These are phyloP conservation scores for Bryconaethiops microstoma DNA, from an alignment of 2,797 vertebrate species.

Conservation along the genomic window DNA sequence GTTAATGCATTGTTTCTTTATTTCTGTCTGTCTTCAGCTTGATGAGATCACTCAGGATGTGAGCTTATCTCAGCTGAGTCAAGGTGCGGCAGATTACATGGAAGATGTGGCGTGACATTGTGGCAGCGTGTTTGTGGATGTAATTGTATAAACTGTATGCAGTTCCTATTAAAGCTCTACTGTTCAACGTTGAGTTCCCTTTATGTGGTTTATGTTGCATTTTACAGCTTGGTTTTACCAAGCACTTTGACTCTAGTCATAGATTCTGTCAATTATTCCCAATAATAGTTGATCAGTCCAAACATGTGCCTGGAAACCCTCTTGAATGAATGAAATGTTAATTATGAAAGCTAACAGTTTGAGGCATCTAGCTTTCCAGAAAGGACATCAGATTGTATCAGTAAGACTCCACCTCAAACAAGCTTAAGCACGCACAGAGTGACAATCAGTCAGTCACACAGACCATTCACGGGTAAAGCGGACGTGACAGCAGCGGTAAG, in stretches of 20 bases:
- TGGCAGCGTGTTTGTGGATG: slow-evolving; percentile 41
- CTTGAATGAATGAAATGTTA: background rate
- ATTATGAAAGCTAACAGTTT: background rate
- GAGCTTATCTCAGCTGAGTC: slow-evolving; percentile 87
- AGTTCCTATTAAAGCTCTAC: slow-evolving; percentile 36
- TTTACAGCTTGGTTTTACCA: background rate
- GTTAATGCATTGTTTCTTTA: background rate
- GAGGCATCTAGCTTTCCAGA: background rate
- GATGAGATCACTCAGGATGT: slow-evolving; percentile 89
- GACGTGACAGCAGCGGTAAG: slow-evolving; percentile 34
- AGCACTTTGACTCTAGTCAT: background rate
- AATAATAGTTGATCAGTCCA: background rate
- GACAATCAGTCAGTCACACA: background rate
- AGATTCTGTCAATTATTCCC: background rate
- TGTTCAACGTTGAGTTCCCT: slow-evolving; percentile 16
- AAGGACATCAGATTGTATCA: slow-evolving; percentile 17
- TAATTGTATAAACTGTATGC: slow-evolving; percentile 39
- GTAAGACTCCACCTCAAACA: slow-evolving; percentile 41
- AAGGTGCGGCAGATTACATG: slow-evolving; percentile 87
- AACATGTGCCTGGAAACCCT: background rate
- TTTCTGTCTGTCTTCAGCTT: slow-evolving; percentile 69
- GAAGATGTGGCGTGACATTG: slow-evolving; percentile 85
- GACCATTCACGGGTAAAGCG: background rate
- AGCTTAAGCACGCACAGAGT: background rate
- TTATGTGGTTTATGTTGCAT: slow-evolving; percentile 30